Conservation (phyloP, 2,888 invertebrate species). For the Cosmia pyralina region DNA sequence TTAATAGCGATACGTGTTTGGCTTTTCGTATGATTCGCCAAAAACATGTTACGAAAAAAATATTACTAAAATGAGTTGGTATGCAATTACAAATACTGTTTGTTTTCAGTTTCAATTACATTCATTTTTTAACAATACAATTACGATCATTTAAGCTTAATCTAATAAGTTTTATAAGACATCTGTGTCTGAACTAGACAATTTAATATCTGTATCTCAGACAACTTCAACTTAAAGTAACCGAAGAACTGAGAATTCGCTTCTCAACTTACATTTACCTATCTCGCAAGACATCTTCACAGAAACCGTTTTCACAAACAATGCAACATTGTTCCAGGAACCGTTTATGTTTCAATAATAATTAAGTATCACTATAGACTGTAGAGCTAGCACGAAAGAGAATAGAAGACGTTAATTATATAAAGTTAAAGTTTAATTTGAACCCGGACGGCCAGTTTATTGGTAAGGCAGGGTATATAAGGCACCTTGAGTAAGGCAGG, state of each 20-base stretch:
- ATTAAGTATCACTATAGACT: conserved; percentile 44
- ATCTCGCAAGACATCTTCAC: conserved; percentile 1
- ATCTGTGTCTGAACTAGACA: too few species aligned
- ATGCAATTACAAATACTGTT: neutral
- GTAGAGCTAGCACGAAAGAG: conserved; percentile 29
- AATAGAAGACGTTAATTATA: conserved; percentile 49
- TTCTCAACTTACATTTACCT: neutral
- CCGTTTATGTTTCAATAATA: conserved; percentile 43
- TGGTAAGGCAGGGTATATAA: too few species aligned
- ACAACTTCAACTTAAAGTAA: too few species aligned
- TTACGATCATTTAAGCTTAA: too few species aligned
- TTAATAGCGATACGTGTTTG: neutral
- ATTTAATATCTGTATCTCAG: too few species aligned
- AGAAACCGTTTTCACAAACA: conserved; percentile 25
- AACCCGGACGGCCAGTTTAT: conserved; percentile 41
- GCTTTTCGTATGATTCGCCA: neutral
- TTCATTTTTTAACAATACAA: too few species aligned
- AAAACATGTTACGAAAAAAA: neutral
- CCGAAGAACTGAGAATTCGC: neutral
- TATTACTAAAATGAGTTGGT: neutral
- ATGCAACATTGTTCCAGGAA: conserved; percentile 21
- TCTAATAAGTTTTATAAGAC: too few species aligned
- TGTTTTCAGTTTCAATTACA: too few species aligned
- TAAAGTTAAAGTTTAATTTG: conserved; percentile 65
- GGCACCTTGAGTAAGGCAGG: conserved; percentile 43